Conservation (phyloP, 2,113 vertebrate species). For the Poeciliopsis retropinna region DNA sequence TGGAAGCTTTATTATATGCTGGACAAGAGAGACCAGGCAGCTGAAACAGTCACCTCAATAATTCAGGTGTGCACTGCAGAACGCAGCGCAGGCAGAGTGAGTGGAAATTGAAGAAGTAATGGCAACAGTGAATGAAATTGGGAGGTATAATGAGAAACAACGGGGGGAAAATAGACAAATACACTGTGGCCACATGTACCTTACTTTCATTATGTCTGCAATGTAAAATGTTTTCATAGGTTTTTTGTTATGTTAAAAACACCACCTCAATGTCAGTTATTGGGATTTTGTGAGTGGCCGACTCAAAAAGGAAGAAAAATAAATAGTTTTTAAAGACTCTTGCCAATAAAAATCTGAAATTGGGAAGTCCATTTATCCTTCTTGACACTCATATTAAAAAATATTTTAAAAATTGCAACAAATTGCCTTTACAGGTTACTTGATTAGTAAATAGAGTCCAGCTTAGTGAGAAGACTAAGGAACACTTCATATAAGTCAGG, state of each 20-base stretch:
- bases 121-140: not conserved
- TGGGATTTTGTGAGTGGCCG: no score
- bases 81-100: slow-evolving; percentile 18
- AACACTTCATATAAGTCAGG: no score
- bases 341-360: no score
- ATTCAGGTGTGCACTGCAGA: slow-evolving; percentile 65
- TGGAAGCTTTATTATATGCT: slow-evolving; percentile 50
- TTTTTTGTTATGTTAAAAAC: not conserved
- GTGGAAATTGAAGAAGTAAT: slow-evolving; percentile 15
- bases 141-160: not conserved
- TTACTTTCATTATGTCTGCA: not conserved
- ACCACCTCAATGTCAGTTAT: no score
- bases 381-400: no score
- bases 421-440: no score
- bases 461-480: no score
- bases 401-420: no score
- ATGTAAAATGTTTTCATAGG: not conserved
- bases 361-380: no score
- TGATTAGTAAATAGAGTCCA: no score
- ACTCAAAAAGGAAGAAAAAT: no score
- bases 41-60: slow-evolving; percentile 71
- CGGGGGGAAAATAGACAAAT: not conserved
- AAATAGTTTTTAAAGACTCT: no score
- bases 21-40: slow-evolving; percentile 53
- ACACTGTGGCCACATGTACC: not conserved